These are phyloP conservation scores for Poecilobothrus nobilitatus DNA, from an alignment of 2,888 invertebrate species.

Conservation along the genomic window DNA sequence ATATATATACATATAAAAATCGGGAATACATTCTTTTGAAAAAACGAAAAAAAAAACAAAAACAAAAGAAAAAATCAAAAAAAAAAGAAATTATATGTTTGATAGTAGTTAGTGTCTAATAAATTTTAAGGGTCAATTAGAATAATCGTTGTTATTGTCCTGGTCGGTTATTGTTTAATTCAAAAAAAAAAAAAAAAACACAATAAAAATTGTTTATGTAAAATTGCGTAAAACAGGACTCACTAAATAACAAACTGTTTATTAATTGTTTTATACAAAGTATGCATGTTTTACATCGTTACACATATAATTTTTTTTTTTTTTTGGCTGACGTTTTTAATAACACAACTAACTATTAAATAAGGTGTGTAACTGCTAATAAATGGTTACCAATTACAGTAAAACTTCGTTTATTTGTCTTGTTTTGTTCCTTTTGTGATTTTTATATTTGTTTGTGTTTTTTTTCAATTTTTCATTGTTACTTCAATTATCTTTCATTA, in stretches of 20 bases:
- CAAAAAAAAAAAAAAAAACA: not conserved
- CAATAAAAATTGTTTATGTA: no score
- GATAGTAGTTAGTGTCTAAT: not conserved
- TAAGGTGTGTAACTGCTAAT: conserved; percentile 10
- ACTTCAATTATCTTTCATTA: no score
- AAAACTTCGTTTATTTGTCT: not conserved
- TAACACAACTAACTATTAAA: not conserved
- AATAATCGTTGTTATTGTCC: not conserved
- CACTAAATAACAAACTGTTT: not conserved
- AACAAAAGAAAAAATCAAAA: no score
- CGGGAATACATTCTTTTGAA: no score
- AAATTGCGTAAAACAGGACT: no score
- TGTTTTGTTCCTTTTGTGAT: not conserved
- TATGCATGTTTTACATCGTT: not conserved
- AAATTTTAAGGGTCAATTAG: not conserved
- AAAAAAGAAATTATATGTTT: not conserved
- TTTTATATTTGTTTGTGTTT: not conserved
- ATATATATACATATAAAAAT: no score
- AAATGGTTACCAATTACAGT: conserved; percentile 11
- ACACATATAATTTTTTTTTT: not conserved
- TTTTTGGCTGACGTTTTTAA: no score
- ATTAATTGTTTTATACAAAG: not conserved
- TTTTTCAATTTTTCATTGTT: not conserved
- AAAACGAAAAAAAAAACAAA: no score
- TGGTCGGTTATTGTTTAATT: not conserved